Evolutionary conservation across 1,140 invertebrate genomes (phyloP).

Genomic region (Trypoxylus dichotomus): DNA sequence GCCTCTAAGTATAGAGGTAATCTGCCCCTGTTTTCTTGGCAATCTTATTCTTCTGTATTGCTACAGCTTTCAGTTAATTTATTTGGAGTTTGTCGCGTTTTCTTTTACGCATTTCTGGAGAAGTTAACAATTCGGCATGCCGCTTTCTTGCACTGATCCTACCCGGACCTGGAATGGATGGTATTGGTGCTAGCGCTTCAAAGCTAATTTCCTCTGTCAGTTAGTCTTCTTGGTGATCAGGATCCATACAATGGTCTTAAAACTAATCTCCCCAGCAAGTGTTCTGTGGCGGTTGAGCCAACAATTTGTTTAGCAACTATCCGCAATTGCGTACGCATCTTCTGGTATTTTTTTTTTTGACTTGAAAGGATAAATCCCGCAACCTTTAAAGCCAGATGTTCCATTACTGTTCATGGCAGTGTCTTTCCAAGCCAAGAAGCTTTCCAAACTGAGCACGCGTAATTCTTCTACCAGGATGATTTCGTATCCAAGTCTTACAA

Average conservation of each 20-base stretch:
- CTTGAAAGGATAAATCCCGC: neutral
- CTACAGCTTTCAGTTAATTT: constrained; percentile 4
- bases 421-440: neutral
- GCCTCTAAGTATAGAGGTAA: no score
- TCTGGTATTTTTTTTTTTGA: neutral
- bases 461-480: constrained; percentile 9
- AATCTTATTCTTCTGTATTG: neutral
- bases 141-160: constrained; percentile 5
- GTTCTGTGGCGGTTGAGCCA: neutral
- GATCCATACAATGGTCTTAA: neutral
- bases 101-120: neutral
- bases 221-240: neutral
- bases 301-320: neutral
- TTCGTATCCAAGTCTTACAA: neutral
- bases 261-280: neutral
- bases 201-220: neutral
- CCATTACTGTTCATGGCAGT: neutral
- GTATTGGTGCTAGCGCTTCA: constrained; percentile 26
- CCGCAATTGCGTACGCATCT: neutral
- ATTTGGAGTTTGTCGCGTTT: constrained; percentile 17
- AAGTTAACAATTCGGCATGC: constrained; percentile 19
- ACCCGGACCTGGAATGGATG: neutral
- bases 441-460: neutral
- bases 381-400: neutral
- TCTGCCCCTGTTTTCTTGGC: neutral